These are phyloP conservation scores for Catocala fraxini DNA, from an alignment of 2,888 invertebrate genomes.

Conservation along the genomic window DNA sequence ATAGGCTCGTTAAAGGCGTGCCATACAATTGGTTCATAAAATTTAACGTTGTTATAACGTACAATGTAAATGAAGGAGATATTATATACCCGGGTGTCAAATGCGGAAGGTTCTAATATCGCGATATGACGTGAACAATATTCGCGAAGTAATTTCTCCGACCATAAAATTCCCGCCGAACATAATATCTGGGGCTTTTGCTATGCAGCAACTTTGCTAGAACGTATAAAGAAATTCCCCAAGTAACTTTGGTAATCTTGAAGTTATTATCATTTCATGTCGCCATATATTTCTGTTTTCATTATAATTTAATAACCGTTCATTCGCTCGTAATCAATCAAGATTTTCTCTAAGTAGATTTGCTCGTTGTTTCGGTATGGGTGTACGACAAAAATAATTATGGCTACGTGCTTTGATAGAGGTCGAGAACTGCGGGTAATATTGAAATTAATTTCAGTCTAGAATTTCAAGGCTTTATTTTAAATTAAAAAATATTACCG, in stretches of 20 bases:
- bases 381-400: constrained; percentile 1
- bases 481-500: too few species aligned
- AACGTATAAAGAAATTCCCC: constrained; percentile 50
- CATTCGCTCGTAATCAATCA: constrained; percentile 1
- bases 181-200: constrained; percentile 36
- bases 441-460: too few species aligned
- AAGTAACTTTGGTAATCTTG: constrained; percentile 49
- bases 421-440: not conserved
- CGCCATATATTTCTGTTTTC: constrained; percentile 34
- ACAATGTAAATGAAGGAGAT: constrained; percentile 45
- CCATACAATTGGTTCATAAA: constrained; percentile 34
- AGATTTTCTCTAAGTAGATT: not conserved
- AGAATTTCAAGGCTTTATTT: too few species aligned
- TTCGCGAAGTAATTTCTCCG: constrained; percentile 50
- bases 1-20: constrained; percentile 20
- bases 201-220: constrained; percentile 44
- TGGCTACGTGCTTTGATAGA: not conserved
- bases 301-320: constrained; percentile 33
- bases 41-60: constrained; percentile 37
- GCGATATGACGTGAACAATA: constrained; percentile 50
- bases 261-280: constrained; percentile 47
- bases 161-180: constrained; percentile 48
- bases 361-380: not conserved
- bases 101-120: constrained; percentile 42
- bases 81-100: constrained; percentile 37